These are phyloP conservation scores for Microchrysa polita DNA, from an alignment of 2,888 invertebrate species.

Conservation along the genomic window DNA sequence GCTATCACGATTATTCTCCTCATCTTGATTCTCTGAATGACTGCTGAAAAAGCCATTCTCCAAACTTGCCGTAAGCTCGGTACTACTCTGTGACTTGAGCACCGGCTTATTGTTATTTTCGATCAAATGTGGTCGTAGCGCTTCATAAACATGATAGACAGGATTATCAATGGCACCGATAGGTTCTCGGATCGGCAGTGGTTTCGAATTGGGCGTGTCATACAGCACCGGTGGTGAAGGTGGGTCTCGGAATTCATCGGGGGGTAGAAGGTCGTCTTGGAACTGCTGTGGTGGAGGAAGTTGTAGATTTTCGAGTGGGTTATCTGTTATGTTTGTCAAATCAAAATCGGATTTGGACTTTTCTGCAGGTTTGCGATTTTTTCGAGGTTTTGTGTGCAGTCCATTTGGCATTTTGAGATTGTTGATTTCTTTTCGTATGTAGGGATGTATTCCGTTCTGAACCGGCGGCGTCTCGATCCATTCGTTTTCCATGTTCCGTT, in stretches of 20 bases:
- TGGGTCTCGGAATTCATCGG: constrained; percentile 75
- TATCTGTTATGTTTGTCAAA: constrained; percentile 68
- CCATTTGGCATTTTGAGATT: constrained; percentile 56
- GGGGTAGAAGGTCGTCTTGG: constrained; percentile 81
- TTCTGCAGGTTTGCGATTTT: constrained; percentile 53
- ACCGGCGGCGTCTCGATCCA: constrained; percentile 52
- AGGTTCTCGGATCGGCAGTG: constrained; percentile 52
- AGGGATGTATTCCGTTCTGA: constrained; percentile 64
- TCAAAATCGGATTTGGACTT: constrained; percentile 72
- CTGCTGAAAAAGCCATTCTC: constrained; percentile 51
- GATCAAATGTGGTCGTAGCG: constrained; percentile 63
- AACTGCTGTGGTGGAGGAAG: constrained; percentile 86
- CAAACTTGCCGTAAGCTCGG: constrained; percentile 65
- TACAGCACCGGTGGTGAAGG: constrained; percentile 55
- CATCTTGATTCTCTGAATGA: constrained; percentile 23
- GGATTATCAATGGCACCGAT: constrained; percentile 73
- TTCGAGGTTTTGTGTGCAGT: constrained; percentile 57
- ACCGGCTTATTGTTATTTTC: constrained; percentile 56
- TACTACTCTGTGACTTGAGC: constrained; percentile 69
- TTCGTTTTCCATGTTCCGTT: constrained; percentile 52
- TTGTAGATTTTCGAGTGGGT: constrained; percentile 75
- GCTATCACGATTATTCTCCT: constrained; percentile 26
- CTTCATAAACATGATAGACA: constrained; percentile 83
- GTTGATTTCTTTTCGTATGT: constrained; percentile 67
- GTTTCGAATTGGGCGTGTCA: constrained; percentile 15